Base-by-base conservation (phyloP, 2,797 vertebrate species). In the Amphiprion clarkii region DNA sequence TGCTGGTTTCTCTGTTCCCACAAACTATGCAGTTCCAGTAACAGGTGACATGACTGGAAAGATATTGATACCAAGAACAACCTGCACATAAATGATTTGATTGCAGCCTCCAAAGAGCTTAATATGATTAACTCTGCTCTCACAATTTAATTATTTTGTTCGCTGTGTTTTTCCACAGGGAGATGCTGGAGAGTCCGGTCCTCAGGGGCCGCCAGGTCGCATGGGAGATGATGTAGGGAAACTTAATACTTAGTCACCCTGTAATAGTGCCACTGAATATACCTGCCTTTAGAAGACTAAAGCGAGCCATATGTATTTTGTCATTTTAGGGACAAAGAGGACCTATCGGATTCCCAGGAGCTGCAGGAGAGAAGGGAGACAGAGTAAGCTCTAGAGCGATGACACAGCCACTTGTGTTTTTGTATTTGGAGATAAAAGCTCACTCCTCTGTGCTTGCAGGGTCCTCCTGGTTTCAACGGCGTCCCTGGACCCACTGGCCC, bases 381-480 rank as follows among this genome's bases (percentile, higher is more conserved):
- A 88, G 65, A 85, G 95, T 96, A 81, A 74, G 93, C 86, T 49
- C 29, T 36, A 21, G n/a, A 49, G 23, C 2, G 9, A 13, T 44
- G 1, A 48, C 11, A 13, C 2, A 21, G 33, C 49, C 19, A 54
- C 74, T 2, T 57, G 2, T 49, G 66, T 48, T 10, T 19, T 48
- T n/a, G 7, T 27, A 16, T 42, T 17, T 19, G 5, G 5, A 6
- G 17, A 23, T 14, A 2, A 33, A 25, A 40, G 19, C 33, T 49
- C 19, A 67, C 49, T 27, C 13, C 4, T 44, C 2, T 69, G 5
- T 78, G 36, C 73, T 84, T 14, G 17, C 53, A 96, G 95, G 95
- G 95, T 78, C 85, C 86, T 31, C 95, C 95, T 74, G 95, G 95
- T 57, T 96, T 95, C 71, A 96, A 96, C 8, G 95, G 95, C 0